Evolutionary conservation across 2,113 vertebrate species (phyloP), one percentile per base, ranked within the genome.

Genomic region (Nesogale talazaci): DNA sequence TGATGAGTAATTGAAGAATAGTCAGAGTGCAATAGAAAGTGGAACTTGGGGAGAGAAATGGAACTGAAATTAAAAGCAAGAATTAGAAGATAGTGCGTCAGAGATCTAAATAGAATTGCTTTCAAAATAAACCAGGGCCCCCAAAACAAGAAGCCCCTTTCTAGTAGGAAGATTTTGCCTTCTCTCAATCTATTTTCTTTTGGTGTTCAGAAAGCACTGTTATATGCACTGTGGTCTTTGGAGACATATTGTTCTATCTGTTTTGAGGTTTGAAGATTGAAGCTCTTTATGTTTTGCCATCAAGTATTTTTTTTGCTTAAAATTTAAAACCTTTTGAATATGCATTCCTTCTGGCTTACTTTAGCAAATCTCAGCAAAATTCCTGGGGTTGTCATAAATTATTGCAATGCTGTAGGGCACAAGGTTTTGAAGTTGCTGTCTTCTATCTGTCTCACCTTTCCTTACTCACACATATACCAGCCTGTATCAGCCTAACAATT

Each of bases 311-410:
- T 56, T 52, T 9, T 90, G 76, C 46, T 52, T 91, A 31, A 80
- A 92, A 29, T 83, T 74, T 93, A 74, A 4, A 65, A 23, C 31
- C 36, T 70, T 86, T n/a, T 81, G 2, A 90, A 87, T 61, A 77
- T 42, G n/a, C 31, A 61, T 8, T 52, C 17, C 36, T 46, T 36
- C 52, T 77, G 72, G 22, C 19, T 86, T 52, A 31, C 92, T 89
- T 92, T 63, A 91, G 57, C 34, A 76, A 75, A 70, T 90, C 63
- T 87, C 23, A 76, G 79, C 17, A 42, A 78, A 40, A 92, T 65
- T 9, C 46, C 76, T 42, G 34, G 57, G 16, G 40, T 61, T 61
- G 12, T 90, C 70, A 31, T 27, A 56, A 57, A 75, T 84, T 52
- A 23, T 57, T 57, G 3, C 42, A 40, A 12, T 76, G 38, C n/a